Evolutionary conservation across 2,888 invertebrate genomes (phyloP), one percentile per base, ranked within the genome.

Genomic region (Epicampocera succincta): DNA sequence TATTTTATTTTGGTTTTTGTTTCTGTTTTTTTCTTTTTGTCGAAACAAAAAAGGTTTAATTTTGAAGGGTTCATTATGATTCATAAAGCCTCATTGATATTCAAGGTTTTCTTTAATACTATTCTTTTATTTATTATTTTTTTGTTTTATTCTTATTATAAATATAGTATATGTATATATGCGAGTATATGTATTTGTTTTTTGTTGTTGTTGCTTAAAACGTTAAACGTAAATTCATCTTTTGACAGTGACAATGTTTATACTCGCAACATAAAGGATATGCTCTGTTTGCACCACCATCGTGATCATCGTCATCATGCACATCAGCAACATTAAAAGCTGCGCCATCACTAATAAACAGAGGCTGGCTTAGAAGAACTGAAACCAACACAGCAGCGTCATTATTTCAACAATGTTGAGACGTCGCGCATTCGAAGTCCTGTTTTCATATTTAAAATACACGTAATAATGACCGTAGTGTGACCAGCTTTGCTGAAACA

Each of bases 11-110:
- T 69, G 1, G 25, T 48, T 77, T 65, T 56, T 58, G 42, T 65
- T 78, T 61, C 25, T 52, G 52, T 42, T 25, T 44, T 66, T 63
- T 50, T 50, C 9, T 46, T 69, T 56, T 73, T 63, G 12, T 21
- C 38, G 33, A 69, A 78, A 65, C 65, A 65, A 72, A 72, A 65
- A 78, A 65, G 50, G 78, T 72, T 78, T 77, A 58, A 65, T 78
- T 72, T 72, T 78, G 78, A 72, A 78, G 65, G 78, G 78, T 78
- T 78, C 78, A 78, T 78, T 78, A 78, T 78, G 78, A 78, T 78
- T 78, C 78, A 78, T 78, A 78, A 78, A 72, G 78, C 65, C 72
- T 78, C 78, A 78, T 78, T 78, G 78, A 78, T 72, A 78, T 78
- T 78, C 78, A 78, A 78, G 78, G 78, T 78, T 78, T 77, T 71